phyloP scores from a whole-genome alignment of 2,888 invertebrate species.

The Trimorus sp. region DNA sequence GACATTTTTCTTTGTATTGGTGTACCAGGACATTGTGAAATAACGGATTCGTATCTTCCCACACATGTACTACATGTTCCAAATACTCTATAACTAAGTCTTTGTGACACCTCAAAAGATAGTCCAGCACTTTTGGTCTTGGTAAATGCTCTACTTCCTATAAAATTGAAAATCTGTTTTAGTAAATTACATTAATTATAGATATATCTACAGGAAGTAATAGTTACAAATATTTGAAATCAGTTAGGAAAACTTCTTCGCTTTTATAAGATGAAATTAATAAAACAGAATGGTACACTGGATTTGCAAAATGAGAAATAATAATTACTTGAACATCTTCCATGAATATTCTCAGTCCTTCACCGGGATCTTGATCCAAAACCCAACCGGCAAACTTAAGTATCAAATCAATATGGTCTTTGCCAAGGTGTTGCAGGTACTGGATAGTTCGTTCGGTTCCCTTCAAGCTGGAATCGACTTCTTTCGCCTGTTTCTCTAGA shows the following conservation, averaged over 20 bases:
- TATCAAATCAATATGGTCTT: constrained; percentile 90
- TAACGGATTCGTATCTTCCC: constrained; percentile 92
- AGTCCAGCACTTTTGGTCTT: constrained; percentile 93
- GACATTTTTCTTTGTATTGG: constrained; percentile 90
- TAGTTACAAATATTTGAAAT: too few relatives aligned
- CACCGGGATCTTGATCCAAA: constrained; percentile 91
- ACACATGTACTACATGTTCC: constrained; percentile 95
- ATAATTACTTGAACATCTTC: constrained; percentile 77
- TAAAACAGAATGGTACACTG: too few relatives aligned
- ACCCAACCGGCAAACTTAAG: constrained; percentile 98
- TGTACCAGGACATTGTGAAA: constrained; percentile 96
- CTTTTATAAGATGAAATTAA: too few relatives aligned
- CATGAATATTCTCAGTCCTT: constrained; percentile 89
- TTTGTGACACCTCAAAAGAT: constrained; percentile 91
- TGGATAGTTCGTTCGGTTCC: constrained; percentile 93
- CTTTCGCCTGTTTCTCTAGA: constrained; percentile 88
- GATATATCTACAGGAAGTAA: too few relatives aligned
- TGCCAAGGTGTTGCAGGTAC: constrained; percentile 95
- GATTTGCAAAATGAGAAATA: background rate
- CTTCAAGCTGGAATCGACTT: constrained; percentile 89
- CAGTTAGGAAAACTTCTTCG: too few relatives aligned
- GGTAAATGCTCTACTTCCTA: constrained; percentile 95
- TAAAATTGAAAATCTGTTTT: too few relatives aligned
- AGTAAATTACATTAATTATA: too few relatives aligned
- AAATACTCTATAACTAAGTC: constrained; percentile 94